Evolutionary conservation across 2,888 invertebrate genomes (phyloP), one percentile per base, ranked within the genome.

Genomic region (Mimumesa dahlbomi): DNA sequence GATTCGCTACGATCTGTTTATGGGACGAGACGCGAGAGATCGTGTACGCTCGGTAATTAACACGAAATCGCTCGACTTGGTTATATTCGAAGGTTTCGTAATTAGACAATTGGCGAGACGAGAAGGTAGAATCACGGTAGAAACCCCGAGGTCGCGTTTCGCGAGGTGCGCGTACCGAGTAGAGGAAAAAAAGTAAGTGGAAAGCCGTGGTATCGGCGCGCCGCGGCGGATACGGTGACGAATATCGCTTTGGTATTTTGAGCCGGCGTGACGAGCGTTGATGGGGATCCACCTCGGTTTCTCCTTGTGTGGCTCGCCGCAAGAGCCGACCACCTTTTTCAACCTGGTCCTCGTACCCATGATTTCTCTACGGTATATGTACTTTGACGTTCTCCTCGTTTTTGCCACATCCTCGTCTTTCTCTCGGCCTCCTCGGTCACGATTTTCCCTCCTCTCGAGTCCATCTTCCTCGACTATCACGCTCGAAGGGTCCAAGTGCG

Each of bases 191-290:
- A 4, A 34, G n/a, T n/a, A n/a, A n/a, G n/a, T n/a, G n/a, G n/a
- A n/a, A n/a, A n/a, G n/a, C n/a, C 11, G 4, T 11, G 34, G 25
- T 13, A 22, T 31, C 19, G 36, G 22, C 7, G 18, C 14, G 45
- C 6, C 25, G 31, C 7, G 18, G 42, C 31, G 69, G 69, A n/a
- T 58, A 66, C 68, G 75, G 80, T 77, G 82, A 82, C 82, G 84
- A 86, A 85, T 84, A 84, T 84, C 81, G 81, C 82, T 74, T 74
- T 77, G 85, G 83, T 77, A 83, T 86, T 87, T 85, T 84, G 84
- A 87, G 83, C 75, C 81, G 75, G 86, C 87, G 85, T 87, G 87
- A 88, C 87, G 88, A 83, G 85, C 82, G 79, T 72, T 86, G 84
- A 84, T 86, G 86, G 84, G 82, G 80, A 84, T 82, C 82, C 79